Conservation (phyloP, 2,797 vertebrate genomes). For the Valencia hispanica region DNA sequence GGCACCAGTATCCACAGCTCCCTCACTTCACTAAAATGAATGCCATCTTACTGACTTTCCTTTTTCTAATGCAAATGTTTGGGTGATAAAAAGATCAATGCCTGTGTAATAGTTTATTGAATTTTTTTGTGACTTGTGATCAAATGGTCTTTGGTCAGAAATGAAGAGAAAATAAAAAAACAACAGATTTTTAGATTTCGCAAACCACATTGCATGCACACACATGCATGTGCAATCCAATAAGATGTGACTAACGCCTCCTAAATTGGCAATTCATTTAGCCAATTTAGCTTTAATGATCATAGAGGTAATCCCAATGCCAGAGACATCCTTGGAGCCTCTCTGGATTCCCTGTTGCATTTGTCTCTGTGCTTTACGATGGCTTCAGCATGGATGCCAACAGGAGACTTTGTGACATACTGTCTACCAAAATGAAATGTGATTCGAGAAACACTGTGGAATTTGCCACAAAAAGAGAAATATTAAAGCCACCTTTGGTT, state of each 20-base stretch:
- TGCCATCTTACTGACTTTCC: constrained; percentile 40
- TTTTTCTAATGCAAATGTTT: constrained; percentile 77
- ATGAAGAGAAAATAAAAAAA: constrained; percentile 53
- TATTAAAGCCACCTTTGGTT: constrained; percentile 34
- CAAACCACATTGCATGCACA: constrained; percentile 27
- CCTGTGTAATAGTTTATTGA: constrained; percentile 75
- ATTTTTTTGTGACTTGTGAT: constrained; percentile 67
- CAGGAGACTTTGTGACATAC: constrained; percentile 39
- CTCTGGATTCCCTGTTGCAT: constrained; percentile 61
- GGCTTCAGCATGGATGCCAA: constrained; percentile 21
- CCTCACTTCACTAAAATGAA: constrained; percentile 47
- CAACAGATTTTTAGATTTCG: constrained; percentile 42
- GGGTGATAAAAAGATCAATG: constrained; percentile 72
- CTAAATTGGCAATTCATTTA: constrained; percentile 82
- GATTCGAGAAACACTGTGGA: constrained; percentile 45
- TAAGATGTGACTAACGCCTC: constrained; percentile 73
- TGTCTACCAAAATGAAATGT: constrained; percentile 49
- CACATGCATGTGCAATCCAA: constrained; percentile 35
- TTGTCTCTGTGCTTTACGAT: constrained; percentile 26
- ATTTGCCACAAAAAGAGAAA: background rate
- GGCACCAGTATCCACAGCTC: constrained; percentile 37
- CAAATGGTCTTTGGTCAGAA: constrained; percentile 53
- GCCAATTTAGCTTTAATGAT: constrained; percentile 78
- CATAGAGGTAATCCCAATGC: constrained; percentile 80
- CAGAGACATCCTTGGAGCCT: constrained; percentile 52